Conservation (phyloP, 2,797 vertebrate genomes). For the Sebastes melanostomus region DNA sequence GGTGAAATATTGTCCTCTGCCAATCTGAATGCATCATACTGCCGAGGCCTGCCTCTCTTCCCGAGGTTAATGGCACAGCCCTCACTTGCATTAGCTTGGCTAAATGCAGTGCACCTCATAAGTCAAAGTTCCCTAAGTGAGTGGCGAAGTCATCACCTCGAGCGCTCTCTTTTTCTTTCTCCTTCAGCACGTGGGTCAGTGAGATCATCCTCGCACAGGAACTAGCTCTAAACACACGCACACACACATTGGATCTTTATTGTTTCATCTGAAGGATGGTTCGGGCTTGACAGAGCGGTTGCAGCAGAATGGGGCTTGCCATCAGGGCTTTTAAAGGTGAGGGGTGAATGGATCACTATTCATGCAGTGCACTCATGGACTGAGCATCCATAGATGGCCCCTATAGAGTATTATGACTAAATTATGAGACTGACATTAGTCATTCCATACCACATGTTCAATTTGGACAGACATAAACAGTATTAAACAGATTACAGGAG, state of each 20-base stretch:
- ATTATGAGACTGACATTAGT: conserved; percentile 73
- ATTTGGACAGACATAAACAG: conserved; percentile 75
- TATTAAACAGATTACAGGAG: conserved; percentile 77
- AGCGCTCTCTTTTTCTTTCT: conserved; percentile 60
- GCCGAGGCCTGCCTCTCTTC: conserved; percentile 82
- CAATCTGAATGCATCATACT: conserved; percentile 88
- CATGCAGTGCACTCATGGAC: conserved; percentile 56
- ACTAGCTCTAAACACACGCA: conserved; percentile 2
- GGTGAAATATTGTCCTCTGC: conserved; percentile 90
- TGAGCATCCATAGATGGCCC: conserved; percentile 48
- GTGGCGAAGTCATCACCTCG: conserved; percentile 75
- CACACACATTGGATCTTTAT: conserved; percentile 52
- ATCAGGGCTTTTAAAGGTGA: conserved; percentile 72
- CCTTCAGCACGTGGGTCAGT: conserved; percentile 59
- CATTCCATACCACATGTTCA: conserved; percentile 69
- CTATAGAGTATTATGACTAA: conserved; percentile 70
- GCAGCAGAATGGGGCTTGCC: conserved; percentile 47
- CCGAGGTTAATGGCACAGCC: conserved; percentile 90
- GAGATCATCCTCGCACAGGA: conserved; percentile 58
- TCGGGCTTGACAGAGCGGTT: conserved; percentile 43
- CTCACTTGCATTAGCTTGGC: conserved; percentile 86
- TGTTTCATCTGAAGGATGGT: conserved; percentile 67
- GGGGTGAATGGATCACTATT: conserved; percentile 71
- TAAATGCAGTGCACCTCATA: conserved; percentile 82
- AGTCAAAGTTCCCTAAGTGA: conserved; percentile 81